A percentile compares a stretch with the other conserved stretches of the same genome.
These are phyloP conservation scores for Empis livida DNA, from an alignment of 2,888 invertebrate species.

Conservation along the genomic window DNA sequence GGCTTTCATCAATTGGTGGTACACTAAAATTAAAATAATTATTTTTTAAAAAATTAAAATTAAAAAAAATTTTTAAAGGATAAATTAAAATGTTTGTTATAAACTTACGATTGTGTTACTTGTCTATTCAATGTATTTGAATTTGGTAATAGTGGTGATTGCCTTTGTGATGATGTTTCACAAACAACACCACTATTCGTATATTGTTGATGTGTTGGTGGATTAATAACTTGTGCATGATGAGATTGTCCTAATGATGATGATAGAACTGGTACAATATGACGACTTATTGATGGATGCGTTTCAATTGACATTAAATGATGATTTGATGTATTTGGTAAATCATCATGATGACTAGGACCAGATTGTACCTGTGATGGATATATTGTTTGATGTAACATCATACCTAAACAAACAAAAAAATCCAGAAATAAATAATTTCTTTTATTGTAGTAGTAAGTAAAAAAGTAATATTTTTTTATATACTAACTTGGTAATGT, in stretches of 20 bases:
- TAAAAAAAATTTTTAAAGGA: too few relatives aligned
- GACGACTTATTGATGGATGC: background rate
- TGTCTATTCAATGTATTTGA: constrained; percentile 39
- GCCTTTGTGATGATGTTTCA: constrained; percentile 28
- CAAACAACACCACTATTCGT: constrained; percentile 24
- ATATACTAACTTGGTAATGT: constrained; percentile 25
- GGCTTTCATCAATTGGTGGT: constrained; percentile 41
- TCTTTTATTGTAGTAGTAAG: background rate
- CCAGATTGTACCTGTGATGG: constrained; percentile 28
- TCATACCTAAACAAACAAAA: background rate
- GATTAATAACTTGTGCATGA: background rate
- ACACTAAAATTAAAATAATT: constrained; percentile 34
- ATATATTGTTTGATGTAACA: constrained; percentile 21
- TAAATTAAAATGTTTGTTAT: too few relatives aligned
- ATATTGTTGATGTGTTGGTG: constrained; percentile 8
- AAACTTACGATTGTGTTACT: constrained; percentile 39
- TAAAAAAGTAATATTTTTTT: too few relatives aligned
- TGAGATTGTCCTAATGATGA: background rate
- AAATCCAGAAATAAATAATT: background rate
- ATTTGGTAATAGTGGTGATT: constrained; percentile 40
- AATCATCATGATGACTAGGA: background rate
- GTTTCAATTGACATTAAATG: background rate
- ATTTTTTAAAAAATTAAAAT: background rate
- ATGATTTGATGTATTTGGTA: background rate
- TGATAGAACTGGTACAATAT: background rate